These are phyloP conservation scores for Drosophila siamana DNA, from an alignment of 2,888 invertebrate species.

Conservation along the genomic window DNA sequence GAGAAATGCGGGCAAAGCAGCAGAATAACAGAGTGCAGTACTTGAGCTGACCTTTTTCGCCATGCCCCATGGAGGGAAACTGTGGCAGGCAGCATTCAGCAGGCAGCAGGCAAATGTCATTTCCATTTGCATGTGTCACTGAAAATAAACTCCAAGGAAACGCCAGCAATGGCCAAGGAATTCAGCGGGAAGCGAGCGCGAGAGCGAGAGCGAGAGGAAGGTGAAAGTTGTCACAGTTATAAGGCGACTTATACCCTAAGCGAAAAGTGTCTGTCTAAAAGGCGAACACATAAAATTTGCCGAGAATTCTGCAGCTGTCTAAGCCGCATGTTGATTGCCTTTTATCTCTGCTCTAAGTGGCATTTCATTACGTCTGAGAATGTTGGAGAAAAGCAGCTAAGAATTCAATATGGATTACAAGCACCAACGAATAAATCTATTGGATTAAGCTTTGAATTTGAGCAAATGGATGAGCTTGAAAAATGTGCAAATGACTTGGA, in stretches of 20 bases:
- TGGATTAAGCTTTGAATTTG: too few relatives aligned
- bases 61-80: conserved; percentile 2
- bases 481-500: too few relatives aligned
- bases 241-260: conserved; percentile 11
- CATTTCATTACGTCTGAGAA: background rate
- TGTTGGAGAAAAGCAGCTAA: background rate
- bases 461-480: too few relatives aligned
- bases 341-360: background rate
- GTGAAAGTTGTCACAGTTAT: background rate
- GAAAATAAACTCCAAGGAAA: conserved; percentile 49
- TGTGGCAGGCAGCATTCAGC: conserved; percentile 1
- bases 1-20: conserved; percentile 13
- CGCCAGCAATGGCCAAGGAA: conserved; percentile 26
- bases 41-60: conserved; percentile 55
- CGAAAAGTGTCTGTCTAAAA: background rate
- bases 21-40: conserved; percentile 18
- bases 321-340: background rate
- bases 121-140: conserved; percentile 58
- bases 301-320: background rate
- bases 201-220: background rate
- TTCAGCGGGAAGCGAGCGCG: background rate
- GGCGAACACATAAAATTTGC: background rate
- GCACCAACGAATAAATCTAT: too few relatives aligned
- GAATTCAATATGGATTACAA: background rate
- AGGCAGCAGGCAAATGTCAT: conserved; percentile 37